phyloP scores from a whole-genome alignment of 1,140 invertebrate genomes.

The Bactericera cockerelli region DNA sequence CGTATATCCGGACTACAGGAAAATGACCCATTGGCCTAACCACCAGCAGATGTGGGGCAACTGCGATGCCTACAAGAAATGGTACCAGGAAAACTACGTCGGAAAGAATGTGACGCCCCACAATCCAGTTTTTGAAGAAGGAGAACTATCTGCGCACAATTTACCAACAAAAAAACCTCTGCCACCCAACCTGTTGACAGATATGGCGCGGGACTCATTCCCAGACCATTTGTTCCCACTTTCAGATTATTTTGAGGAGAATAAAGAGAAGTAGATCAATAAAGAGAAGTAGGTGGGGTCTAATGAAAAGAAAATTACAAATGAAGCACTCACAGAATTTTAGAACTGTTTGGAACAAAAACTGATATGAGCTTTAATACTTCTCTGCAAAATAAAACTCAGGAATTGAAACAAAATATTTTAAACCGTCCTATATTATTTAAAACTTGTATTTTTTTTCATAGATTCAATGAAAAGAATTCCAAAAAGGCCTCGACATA shows the following conservation, averaged over 20 bases:
- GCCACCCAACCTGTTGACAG: not conserved
- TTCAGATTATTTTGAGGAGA: not conserved
- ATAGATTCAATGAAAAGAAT: too few species aligned
- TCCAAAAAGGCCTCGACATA: too few species aligned
- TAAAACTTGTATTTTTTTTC: too few species aligned
- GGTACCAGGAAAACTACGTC: not conserved
- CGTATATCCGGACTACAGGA: not conserved
- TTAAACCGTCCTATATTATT: too few species aligned
- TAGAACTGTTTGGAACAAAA: too few species aligned
- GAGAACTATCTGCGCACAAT: not conserved
- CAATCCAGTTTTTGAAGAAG: not conserved
- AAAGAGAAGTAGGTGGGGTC: too few species aligned
- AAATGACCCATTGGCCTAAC: not conserved
- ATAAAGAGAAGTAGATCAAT: too few species aligned
- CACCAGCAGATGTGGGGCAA: not conserved
- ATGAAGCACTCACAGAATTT: too few species aligned
- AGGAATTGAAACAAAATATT: too few species aligned
- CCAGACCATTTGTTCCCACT: not conserved
- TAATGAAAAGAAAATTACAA: too few species aligned
- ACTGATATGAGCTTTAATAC: too few species aligned
- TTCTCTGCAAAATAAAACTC: too few species aligned
- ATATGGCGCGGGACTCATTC: not conserved
- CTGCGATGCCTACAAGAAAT: not conserved
- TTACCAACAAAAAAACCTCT: constrained; percentile 5
- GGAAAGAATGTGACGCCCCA: not conserved